These are phyloP conservation scores for Pollenia amentaria DNA, from an alignment of 2,888 invertebrate genomes.

Conservation along the genomic window DNA sequence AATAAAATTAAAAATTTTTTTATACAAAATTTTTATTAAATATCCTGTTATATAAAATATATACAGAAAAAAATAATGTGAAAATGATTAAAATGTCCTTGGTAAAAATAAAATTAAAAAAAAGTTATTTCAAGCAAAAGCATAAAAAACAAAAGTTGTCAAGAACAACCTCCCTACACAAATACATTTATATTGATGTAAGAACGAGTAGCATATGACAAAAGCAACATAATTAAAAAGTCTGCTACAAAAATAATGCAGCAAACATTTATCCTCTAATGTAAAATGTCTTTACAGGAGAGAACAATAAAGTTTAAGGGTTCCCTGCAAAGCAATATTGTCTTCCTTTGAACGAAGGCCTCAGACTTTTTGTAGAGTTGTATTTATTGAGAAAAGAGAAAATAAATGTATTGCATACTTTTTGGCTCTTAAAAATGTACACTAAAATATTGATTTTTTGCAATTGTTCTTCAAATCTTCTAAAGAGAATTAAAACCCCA, in stretches of 20 bases:
- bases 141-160: neutral
- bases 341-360: conserved; percentile 8
- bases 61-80: conserved; percentile 11
- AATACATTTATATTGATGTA: neutral
- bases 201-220: neutral
- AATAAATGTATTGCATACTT: neutral
- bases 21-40: neutral
- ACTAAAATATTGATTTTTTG: conserved; percentile 71
- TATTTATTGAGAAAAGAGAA: conserved; percentile 22
- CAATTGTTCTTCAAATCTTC: conserved; percentile 8
- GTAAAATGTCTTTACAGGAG: neutral
- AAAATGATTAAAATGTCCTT: conserved; percentile 60
- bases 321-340: neutral
- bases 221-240: conserved; percentile 17
- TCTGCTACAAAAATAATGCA: conserved; percentile 1
- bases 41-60: neutral
- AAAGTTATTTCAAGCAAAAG: neutral
- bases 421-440: conserved; percentile 48
- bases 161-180: neutral
- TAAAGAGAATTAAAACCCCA: conserved; percentile 13
- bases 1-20: neutral
- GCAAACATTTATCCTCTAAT: conserved; percentile 8
- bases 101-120: conserved; percentile 30
- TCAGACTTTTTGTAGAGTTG: conserved; percentile 44
- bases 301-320: conserved; percentile 45